phyloP scores from a whole-genome alignment of 2,797 vertebrate genomes.

The Oreochromis grahami region DNA sequence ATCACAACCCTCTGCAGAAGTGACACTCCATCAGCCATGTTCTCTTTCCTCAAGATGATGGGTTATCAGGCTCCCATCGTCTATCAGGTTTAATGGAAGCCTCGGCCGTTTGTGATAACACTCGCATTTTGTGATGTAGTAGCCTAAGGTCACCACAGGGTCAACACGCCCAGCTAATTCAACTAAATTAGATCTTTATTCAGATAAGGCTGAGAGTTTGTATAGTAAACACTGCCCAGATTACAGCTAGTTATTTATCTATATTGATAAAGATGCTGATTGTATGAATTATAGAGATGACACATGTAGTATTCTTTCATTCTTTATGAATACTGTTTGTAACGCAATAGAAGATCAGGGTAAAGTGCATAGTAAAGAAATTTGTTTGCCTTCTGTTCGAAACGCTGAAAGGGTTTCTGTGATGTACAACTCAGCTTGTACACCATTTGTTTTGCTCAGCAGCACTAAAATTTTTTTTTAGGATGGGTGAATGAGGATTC shows the following conservation, averaged over 20 bases:
- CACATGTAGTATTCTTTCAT: background rate
- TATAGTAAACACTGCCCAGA: background rate
- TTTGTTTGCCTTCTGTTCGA: background rate
- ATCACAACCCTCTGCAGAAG: conserved; percentile 57
- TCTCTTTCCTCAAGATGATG: conserved; percentile 47
- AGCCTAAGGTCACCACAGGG: conserved; percentile 34
- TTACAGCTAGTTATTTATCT: background rate
- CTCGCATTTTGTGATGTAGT: conserved; percentile 46
- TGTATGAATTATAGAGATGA: conserved; percentile 5
- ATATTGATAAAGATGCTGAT: background rate
- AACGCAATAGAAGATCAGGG: background rate
- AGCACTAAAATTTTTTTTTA: background rate
- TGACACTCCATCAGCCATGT: conserved; percentile 56
- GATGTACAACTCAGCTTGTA: background rate
- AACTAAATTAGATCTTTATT: conserved; percentile 35
- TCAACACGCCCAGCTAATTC: conserved; percentile 23
- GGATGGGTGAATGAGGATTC: background rate
- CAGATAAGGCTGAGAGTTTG: conserved; percentile 5
- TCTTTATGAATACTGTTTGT: background rate
- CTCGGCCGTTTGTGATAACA: conserved; percentile 45
- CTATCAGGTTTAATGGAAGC: conserved; percentile 50
- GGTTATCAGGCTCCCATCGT: conserved; percentile 36
- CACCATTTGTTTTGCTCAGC: background rate
- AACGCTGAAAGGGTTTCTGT: background rate
- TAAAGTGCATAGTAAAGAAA: background rate